Evolutionary conservation across 64 coral and sea anemone genomes (phyloP).

Genomic region (Pocillopora verrucosa): DNA sequence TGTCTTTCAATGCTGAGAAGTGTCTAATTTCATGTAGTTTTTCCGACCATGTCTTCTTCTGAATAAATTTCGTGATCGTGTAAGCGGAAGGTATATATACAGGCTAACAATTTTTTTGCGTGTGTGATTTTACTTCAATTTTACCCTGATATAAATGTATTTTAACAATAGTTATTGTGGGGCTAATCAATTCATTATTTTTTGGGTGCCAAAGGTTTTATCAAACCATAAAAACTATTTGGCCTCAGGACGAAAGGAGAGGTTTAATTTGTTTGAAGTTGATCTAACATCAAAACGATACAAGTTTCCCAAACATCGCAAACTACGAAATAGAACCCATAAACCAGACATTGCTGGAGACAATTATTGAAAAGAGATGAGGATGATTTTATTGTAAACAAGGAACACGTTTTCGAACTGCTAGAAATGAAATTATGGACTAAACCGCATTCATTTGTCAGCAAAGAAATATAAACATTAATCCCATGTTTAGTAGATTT

Average conservation of each 20-base stretch:
- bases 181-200: constrained; percentile 6
- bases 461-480: constrained; percentile 10
- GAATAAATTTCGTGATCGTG: neutral
- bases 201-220: constrained; percentile 15
- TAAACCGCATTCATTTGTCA: neutral
- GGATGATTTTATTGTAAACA: neutral
- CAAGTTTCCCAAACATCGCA: constrained; percentile 21
- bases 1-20: neutral
- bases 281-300: constrained; percentile 59
- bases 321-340: constrained; percentile 36
- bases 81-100: neutral
- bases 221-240: constrained; percentile 35
- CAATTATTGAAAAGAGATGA: neutral
- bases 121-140: neutral
- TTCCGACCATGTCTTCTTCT: neutral
- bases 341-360: constrained; percentile 14
- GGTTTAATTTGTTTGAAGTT: constrained; percentile 79
- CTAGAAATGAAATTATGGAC: neutral
- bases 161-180: neutral
- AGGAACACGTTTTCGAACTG: neutral
- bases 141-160: neutral
- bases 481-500: neutral
- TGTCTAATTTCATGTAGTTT: constrained; percentile 13
- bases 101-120: neutral
- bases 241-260: neutral